Conservation (phyloP, 2,888 invertebrate genomes). For the Cataglyphis albicans region DNA sequence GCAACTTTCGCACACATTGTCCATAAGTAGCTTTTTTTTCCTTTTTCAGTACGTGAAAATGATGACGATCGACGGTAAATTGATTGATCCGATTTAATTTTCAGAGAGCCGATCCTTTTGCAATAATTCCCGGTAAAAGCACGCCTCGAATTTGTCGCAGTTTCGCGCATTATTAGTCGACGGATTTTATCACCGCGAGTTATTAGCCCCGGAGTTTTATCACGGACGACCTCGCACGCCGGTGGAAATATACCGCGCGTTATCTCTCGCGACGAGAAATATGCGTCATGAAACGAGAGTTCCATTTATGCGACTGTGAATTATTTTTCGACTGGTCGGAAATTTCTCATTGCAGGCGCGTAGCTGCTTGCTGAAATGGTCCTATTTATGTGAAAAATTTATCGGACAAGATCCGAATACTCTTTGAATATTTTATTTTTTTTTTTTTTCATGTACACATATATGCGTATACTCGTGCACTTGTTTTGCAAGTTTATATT, state of each 20-base stretch:
- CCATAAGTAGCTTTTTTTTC: background rate
- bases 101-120: constrained; percentile 56
- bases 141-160: constrained; percentile 62
- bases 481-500: background rate
- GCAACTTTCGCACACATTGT: background rate
- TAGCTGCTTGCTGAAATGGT: background rate
- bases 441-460: background rate
- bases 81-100: constrained; percentile 61
- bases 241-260: constrained; percentile 31
- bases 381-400: background rate
- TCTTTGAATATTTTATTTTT: background rate
- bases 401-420: constrained; percentile 23
- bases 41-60: background rate
- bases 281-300: constrained; percentile 46
- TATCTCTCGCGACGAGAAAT: constrained; percentile 42
- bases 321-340: constrained; percentile 39
- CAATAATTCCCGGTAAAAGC: constrained; percentile 57
- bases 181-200: constrained; percentile 64
- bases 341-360: constrained; percentile 26
- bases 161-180: constrained; percentile 67
- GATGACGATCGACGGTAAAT: background rate
- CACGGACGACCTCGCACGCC: constrained; percentile 19
- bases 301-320: constrained; percentile 34
- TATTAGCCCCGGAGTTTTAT: constrained; percentile 66
- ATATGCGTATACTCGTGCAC: background rate